Conservation (phyloP, 1,140 invertebrate species). For the Drosophila lacertosa region DNA sequence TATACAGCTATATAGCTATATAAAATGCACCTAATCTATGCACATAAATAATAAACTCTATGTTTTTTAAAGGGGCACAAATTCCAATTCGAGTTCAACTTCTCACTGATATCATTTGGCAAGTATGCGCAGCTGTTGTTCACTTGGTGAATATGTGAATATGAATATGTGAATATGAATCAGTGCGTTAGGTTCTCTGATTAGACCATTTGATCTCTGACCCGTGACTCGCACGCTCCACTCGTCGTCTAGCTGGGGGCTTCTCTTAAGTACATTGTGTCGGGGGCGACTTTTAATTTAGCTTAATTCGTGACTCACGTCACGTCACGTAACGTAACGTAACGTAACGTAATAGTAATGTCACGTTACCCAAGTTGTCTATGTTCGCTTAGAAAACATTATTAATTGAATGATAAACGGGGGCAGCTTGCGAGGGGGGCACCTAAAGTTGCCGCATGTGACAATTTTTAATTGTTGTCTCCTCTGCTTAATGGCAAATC, state of each 20-base stretch:
- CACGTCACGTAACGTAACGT: constrained; percentile 3
- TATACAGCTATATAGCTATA: constrained; percentile 11
- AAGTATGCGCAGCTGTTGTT: constrained; percentile 40
- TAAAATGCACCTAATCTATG: constrained; percentile 27
- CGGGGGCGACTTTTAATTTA: constrained; percentile 60
- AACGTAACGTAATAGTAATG: constrained; percentile 4
- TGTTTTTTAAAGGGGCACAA: constrained; percentile 38
- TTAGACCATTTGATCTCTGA: constrained; percentile 70
- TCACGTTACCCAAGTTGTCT: constrained; percentile 31
- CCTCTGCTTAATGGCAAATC: constrained; percentile 50
- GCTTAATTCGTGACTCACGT: constrained; percentile 72
- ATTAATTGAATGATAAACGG: constrained; percentile 68
- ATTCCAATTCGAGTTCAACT: constrained; percentile 31
- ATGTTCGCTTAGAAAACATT: constrained; percentile 41
- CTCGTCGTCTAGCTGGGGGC: constrained; percentile 46
- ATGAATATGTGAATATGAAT: too few species aligned
- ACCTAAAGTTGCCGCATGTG: constrained; percentile 39
- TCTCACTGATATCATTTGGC: constrained; percentile 61
- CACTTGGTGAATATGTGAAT: too few species aligned
- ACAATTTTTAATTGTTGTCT: constrained; percentile 40
- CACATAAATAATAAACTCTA: constrained; percentile 46
- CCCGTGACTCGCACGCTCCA: constrained; percentile 40
- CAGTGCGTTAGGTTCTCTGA: constrained; percentile 56
- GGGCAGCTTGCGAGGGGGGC: constrained; percentile 20
- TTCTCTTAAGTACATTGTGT: constrained; percentile 20